Evolutionary conservation across 2,888 invertebrate genomes (phyloP).

Genomic region (Parnassius glacialis): DNA sequence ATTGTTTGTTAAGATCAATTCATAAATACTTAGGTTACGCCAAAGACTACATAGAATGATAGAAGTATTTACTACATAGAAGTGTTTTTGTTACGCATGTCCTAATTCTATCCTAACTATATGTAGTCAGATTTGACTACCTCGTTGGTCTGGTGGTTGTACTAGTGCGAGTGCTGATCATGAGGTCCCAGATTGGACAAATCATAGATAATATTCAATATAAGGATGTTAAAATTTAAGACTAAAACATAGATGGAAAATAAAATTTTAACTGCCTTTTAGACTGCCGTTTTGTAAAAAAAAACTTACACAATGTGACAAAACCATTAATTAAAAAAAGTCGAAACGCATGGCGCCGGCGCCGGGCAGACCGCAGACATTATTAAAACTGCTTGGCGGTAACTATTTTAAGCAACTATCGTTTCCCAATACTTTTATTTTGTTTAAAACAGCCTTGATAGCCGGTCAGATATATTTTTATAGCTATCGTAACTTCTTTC

Average conservation of each 20-base stretch:
- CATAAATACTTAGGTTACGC: too few species aligned
- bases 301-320: neutral
- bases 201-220: too few species aligned
- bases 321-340: conserved; percentile 5
- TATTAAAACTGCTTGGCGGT: conserved; percentile 43
- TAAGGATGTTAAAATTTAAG: too few species aligned
- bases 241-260: neutral
- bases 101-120: too few species aligned
- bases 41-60: too few species aligned
- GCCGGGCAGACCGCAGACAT: conserved; percentile 26
- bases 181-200: too few species aligned
- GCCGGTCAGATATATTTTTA: neutral
- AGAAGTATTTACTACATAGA: too few species aligned
- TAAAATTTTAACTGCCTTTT: neutral
- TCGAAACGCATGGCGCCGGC: conserved; percentile 1
- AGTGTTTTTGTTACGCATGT: too few species aligned
- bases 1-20: neutral
- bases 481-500: too few species aligned
- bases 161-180: too few species aligned
- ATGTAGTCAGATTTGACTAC: too few species aligned
- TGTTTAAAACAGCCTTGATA: conserved; percentile 20
- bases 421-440: conserved; percentile 44
- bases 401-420: conserved; percentile 51
- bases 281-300: neutral
- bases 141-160: too few species aligned